Evolutionary conservation across 2,888 invertebrate species (phyloP).

Genomic region (Apantesis nais): DNA sequence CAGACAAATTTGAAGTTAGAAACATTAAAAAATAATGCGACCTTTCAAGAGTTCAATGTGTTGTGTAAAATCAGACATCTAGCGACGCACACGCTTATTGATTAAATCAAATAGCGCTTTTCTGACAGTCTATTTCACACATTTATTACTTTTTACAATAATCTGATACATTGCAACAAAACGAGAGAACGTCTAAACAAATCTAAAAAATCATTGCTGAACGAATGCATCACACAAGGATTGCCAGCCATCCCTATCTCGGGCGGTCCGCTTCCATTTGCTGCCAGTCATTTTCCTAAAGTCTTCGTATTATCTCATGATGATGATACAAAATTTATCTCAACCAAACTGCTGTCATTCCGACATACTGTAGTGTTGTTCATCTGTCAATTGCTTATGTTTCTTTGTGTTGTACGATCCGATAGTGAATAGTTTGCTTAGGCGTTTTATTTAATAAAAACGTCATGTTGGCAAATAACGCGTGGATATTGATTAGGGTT

Average conservation of each 20-base stretch:
- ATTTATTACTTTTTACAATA: too few species aligned
- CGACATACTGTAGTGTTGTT: slow-evolving; percentile 14
- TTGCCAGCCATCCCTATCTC: too few species aligned
- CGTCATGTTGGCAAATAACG: slow-evolving; percentile 79
- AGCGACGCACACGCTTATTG: too few species aligned
- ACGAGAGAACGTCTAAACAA: neutral
- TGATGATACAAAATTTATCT: slow-evolving; percentile 6
- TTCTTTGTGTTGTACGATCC: slow-evolving; percentile 42
- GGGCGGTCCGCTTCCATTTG: too few species aligned
- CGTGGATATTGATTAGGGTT: slow-evolving; percentile 77
- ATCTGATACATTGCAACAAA: neutral
- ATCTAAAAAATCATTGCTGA: neutral
- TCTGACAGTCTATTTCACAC: too few species aligned
- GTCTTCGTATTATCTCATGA: neutral
- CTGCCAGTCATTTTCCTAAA: too few species aligned
- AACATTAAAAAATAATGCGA: too few species aligned
- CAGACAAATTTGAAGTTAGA: too few species aligned
- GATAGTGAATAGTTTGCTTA: slow-evolving; percentile 54
- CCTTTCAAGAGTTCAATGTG: too few species aligned
- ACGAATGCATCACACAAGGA: too few species aligned
- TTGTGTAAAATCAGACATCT: too few species aligned
- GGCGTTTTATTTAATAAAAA: slow-evolving; percentile 78
- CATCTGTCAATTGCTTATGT: slow-evolving; percentile 44
- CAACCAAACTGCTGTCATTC: slow-evolving; percentile 7
- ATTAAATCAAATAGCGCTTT: too few species aligned